Conservation (phyloP, 1,140 invertebrate species). For the Drosophila simulans region DNA sequence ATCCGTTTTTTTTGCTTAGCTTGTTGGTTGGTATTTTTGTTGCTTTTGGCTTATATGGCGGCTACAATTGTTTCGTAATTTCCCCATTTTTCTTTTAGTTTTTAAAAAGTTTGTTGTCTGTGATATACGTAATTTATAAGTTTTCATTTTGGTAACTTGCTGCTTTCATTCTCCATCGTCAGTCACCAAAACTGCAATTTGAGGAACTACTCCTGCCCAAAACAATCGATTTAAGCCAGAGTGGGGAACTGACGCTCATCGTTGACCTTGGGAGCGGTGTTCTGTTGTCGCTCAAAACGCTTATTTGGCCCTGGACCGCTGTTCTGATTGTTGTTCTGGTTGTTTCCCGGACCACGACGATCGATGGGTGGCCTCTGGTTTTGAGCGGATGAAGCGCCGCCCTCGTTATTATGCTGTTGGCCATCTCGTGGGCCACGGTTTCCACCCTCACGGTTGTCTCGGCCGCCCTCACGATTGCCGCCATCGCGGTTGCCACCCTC, state of each 20-base stretch:
- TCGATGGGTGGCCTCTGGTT: slow-evolving; percentile 68
- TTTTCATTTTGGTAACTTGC: slow-evolving; percentile 56
- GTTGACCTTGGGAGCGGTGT: slow-evolving; percentile 94
- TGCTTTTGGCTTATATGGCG: slow-evolving; percentile 75
- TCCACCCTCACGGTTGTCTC: slow-evolving; percentile 60
- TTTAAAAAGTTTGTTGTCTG: slow-evolving; percentile 38
- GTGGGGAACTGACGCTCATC: slow-evolving; percentile 98
- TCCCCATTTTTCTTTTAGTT: slow-evolving; percentile 5
- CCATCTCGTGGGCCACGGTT: slow-evolving; percentile 76
- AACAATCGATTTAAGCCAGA: slow-evolving; percentile 86
- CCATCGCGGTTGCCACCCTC: slow-evolving; percentile 83
- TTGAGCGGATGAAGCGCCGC: slow-evolving; percentile 71
- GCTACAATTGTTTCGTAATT: slow-evolving; percentile 30
- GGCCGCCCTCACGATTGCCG: slow-evolving; percentile 80
- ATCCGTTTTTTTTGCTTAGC: slow-evolving; percentile 33
- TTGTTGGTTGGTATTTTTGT: slow-evolving; percentile 59
- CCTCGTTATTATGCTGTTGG: slow-evolving; percentile 37
- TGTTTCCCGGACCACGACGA: slow-evolving; percentile 74
- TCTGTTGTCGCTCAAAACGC: slow-evolving; percentile 75
- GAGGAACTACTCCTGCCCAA: slow-evolving; percentile 13
- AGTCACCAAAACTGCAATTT: slow-evolving; percentile 36
- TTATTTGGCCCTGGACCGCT: slow-evolving; percentile 49
- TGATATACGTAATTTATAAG: slow-evolving; percentile 51
- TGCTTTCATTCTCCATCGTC: background rate
- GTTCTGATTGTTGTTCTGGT: slow-evolving; percentile 46